Conservation (phyloP, 2,797 vertebrate genomes). For the Amniataba percoides region DNA sequence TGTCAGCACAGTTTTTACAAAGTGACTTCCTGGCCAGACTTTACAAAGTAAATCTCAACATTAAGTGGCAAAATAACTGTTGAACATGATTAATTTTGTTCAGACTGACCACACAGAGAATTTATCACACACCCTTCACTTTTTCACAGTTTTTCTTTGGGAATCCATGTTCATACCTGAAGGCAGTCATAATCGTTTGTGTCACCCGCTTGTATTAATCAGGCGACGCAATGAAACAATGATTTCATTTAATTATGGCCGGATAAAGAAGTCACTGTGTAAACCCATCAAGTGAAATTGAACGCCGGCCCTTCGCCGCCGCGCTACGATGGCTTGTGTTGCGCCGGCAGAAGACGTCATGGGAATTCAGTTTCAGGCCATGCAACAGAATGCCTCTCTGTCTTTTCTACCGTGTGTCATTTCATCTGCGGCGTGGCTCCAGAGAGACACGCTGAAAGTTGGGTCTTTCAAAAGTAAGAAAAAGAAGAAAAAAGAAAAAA, state of each 20-base stretch:
- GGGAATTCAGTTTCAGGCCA: conserved; percentile 82
- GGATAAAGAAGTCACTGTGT: conserved; percentile 82
- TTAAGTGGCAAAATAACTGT: not conserved
- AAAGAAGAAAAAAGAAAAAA: conserved; percentile 39
- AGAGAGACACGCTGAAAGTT: conserved; percentile 74
- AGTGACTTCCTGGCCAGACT: not conserved
- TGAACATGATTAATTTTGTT: not conserved
- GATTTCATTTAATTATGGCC: conserved; percentile 73
- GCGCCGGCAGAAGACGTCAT: conserved; percentile 79
- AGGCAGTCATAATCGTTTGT: conserved; percentile 11
- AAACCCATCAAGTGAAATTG: conserved; percentile 75
- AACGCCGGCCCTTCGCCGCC: conserved; percentile 57
- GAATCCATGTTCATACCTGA: not conserved
- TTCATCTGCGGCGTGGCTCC: conserved; percentile 79
- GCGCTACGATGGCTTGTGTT: conserved; percentile 68
- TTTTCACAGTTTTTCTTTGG: not conserved
- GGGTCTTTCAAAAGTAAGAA: conserved; percentile 71
- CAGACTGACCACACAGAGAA: not conserved
- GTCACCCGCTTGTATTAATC: conserved; percentile 43
- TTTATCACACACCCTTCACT: not conserved
- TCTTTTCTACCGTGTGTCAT: conserved; percentile 80
- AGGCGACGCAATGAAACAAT: conserved; percentile 62
- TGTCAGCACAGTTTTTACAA: not conserved
- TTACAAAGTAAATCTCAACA: not conserved
- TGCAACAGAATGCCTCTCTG: conserved; percentile 82